Percentiles rank a stretch among this genome's conserved stretches.
phyloP scores from a whole-genome alignment of 2,113 vertebrate genomes.

The chimpanzee (Pan troglodytes) region NHGRI_mPanTro3-v2.1_pri NC_072404.2:146355501-146356000 shows the following conservation, averaged over 20 bases:
- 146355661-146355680: accelerated
- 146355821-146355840: background rate
- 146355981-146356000: background rate
- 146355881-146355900: background rate
- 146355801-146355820: background rate
- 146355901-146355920: background rate
- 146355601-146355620: background rate
- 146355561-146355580: background rate
- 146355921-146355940: background rate
- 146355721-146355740: background rate
- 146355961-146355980: background rate
- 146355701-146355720: background rate
- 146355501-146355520: background rate
- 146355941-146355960: background rate
- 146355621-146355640: too few species aligned
- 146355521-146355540: background rate
- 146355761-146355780: background rate
- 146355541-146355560: background rate
- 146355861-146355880: background rate
- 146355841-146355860: background rate
- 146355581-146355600: background rate
- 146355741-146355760: background rate
- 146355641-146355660: background rate
- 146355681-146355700: accelerated
- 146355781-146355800: background rate